These are phyloP conservation scores for Unio pictorum DNA, from an alignment of 2,888 invertebrate species.

Conservation along the genomic window DNA sequence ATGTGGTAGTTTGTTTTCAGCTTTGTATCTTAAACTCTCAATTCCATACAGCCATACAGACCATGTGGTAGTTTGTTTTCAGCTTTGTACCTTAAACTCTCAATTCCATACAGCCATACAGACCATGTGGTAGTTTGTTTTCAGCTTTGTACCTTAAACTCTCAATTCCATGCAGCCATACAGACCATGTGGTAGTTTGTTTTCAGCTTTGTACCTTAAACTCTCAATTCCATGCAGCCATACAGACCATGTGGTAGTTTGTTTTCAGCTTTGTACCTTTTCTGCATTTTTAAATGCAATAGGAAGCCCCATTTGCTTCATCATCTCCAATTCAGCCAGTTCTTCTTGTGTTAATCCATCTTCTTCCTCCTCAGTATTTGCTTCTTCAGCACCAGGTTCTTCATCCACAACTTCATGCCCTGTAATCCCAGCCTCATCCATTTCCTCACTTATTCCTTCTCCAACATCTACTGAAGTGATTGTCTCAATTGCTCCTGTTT, in stretches of 20 bases:
- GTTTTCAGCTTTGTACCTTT: constrained; percentile 6
- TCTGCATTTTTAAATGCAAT: constrained; percentile 29
- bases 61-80: too few relatives aligned
- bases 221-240: neutral
- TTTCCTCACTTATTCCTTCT: constrained; percentile 1
- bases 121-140: too few relatives aligned
- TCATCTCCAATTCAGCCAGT: constrained; percentile 40
- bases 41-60: neutral
- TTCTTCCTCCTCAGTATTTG: constrained; percentile 19
- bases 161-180: neutral
- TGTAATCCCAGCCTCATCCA: neutral
- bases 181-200: too few relatives aligned
- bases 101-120: neutral
- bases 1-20: neutral
- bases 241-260: too few relatives aligned
- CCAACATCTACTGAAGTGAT: neutral
- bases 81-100: constrained; percentile 5
- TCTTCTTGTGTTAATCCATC: constrained; percentile 23
- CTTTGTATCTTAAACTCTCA: constrained; percentile 1
- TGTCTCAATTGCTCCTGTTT: neutral
- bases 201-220: constrained; percentile 6
- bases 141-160: constrained; percentile 5
- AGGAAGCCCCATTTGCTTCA: constrained; percentile 54
- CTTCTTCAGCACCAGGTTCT: constrained; percentile 14
- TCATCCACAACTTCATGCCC: constrained; percentile 4